phyloP scores from a whole-genome alignment of 2,797 vertebrate species.

The Labroides dimidiatus region DNA sequence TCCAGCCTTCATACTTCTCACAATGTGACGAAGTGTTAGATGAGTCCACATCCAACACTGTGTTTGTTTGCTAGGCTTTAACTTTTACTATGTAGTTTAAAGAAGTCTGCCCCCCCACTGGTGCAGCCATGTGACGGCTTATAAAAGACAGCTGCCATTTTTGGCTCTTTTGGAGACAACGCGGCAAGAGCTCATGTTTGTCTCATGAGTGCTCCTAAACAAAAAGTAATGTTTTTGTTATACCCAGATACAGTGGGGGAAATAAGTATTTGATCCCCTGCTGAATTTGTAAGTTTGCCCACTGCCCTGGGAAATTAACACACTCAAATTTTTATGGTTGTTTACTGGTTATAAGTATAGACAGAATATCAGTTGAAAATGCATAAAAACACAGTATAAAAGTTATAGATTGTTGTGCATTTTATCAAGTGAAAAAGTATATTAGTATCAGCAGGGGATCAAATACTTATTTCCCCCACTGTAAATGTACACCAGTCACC shows the following conservation, averaged over 20 bases:
- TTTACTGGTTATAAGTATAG: too few species aligned
- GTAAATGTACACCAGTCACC: not conserved
- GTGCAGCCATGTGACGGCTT: conserved; percentile 32
- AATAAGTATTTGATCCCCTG: too few species aligned
- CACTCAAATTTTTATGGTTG: too few species aligned
- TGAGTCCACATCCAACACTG: not conserved
- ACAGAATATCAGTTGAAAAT: too few species aligned
- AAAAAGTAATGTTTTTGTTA: not conserved
- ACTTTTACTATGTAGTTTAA: conserved; percentile 61
- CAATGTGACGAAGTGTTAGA: conserved; percentile 22
- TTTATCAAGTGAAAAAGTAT: too few species aligned
- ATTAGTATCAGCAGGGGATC: too few species aligned
- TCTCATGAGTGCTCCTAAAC: not conserved
- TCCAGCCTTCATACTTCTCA: not conserved
- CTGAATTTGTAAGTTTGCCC: too few species aligned
- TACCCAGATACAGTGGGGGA: too few species aligned
- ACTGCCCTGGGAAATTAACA: too few species aligned
- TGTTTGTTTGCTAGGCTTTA: conserved; percentile 46
- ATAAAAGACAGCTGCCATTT: conserved; percentile 64
- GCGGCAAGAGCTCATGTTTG: not conserved
- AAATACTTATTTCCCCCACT: too few species aligned
- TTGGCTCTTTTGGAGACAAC: conserved; percentile 16
- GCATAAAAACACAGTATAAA: too few species aligned
- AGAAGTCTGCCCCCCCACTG: conserved; percentile 44
- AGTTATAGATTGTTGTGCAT: too few species aligned